Evolutionary conservation across 2,888 invertebrate species (phyloP), one percentile per base, ranked within the genome.

Genomic region (Thymelicus acteon): DNA sequence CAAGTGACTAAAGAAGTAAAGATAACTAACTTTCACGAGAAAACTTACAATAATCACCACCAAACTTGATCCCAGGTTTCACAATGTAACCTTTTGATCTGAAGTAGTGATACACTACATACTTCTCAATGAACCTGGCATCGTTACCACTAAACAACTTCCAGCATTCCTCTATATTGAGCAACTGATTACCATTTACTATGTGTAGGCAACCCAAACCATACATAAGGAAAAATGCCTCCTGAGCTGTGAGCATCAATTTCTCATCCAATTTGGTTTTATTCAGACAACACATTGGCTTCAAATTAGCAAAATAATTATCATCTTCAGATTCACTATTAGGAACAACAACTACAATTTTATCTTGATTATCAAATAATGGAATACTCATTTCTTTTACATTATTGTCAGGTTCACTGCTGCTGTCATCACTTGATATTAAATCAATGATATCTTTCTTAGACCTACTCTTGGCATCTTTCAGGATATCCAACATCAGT

Each of bases 71-170:
- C 54, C 98, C 98, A 67, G 97, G 95, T 86, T 97, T 98, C 0
- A 98, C 97, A 71, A 98, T 95, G 97, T 98, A 99, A 58, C 97
- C 98, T 87, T 97, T 97, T n/a, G 97, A 95, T 77, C 97, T 95
- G 82, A 97, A 97, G 87, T 98, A 96, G 85, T 97, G 96, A 87
- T 98, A 99, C 0, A 96, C 96, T 44, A 97, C 95, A 89, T 98
- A 97, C 80, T 95, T 96, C 60, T 92, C 90, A 8, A 95, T 74
- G 89, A 98, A 98, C 73, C 94, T 87, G 19, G 85, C 80, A 79
- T 97, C 95, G 15, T 89, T 87, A 63, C 93, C 83, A 64, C 85
- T 84, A 81, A 97, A 97, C 52, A 94, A 79, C 10, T 92, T 83
- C 95, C 97, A 95, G 54, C 95, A 89, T 72, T 94, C 86, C 57